Percentiles rank a stretch among this genome's conserved stretches.
phyloP scores from a whole-genome alignment of 2,888 invertebrate genomes.

The Eupithecia tripunctaria region DNA sequence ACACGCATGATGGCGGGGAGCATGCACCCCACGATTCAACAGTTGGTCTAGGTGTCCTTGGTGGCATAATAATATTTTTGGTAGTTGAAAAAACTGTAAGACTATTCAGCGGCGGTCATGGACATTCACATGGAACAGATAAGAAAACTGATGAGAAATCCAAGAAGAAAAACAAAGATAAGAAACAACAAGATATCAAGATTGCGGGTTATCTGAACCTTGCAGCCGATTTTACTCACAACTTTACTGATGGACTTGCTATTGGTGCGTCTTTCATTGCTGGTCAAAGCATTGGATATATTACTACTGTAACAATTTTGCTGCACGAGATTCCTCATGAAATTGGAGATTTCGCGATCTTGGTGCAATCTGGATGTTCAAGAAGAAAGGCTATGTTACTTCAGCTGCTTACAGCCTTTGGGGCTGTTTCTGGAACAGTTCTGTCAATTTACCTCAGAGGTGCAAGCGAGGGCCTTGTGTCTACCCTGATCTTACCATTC shows the following conservation, averaged over 20 bases:
- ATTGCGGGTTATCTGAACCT: constrained; percentile 95
- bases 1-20: constrained; percentile 63
- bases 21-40: constrained; percentile 90
- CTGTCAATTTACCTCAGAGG: constrained; percentile 94
- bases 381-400: constrained; percentile 97
- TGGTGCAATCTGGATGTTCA: constrained; percentile 98
- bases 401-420: constrained; percentile 96
- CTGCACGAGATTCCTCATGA: constrained; percentile 99
- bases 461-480: constrained; percentile 87
- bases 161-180: constrained; percentile 69
- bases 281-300: constrained; percentile 92
- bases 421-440: constrained; percentile 97
- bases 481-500: constrained; percentile 97
- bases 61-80: constrained; percentile 96
- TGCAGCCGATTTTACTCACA: constrained; percentile 99
- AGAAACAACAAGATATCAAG: constrained; percentile 77
- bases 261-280: constrained; percentile 99
- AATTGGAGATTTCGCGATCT: constrained; percentile 99
- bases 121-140: constrained; percentile 87
- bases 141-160: constrained; percentile 74
- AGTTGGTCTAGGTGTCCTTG: constrained; percentile 97
- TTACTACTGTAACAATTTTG: constrained; percentile 98
- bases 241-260: constrained; percentile 99
- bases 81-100: constrained; percentile 97
- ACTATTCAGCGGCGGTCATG: constrained; percentile 92